Conservation (phyloP, 2,888 invertebrate species). For the Schizotus pectinicornis region DNA sequence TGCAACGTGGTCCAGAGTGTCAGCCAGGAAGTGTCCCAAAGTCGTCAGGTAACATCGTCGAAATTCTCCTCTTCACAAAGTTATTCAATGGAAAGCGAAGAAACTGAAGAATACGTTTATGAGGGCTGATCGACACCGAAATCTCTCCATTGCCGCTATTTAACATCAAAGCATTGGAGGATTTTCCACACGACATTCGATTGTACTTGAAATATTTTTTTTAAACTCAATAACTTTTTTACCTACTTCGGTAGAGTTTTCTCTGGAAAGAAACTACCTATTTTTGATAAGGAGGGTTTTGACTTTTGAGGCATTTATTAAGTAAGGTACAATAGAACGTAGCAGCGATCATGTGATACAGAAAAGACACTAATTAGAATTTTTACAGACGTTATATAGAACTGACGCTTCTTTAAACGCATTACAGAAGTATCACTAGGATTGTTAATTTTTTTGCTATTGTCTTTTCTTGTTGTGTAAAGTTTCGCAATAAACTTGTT, state of each 20-base stretch:
- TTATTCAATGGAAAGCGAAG: slow-evolving; percentile 57
- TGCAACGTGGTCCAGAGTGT: slow-evolving; percentile 48
- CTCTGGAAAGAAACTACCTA: not conserved
- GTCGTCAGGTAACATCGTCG: slow-evolving; percentile 52
- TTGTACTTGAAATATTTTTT: not conserved
- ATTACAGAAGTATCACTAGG: slow-evolving; percentile 21
- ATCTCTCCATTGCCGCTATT: not conserved
- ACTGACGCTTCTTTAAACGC: slow-evolving; percentile 48
- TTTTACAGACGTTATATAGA: slow-evolving; percentile 55
- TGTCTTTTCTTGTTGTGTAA: slow-evolving; percentile 37
- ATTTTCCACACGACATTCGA: not conserved
- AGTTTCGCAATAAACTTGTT: slow-evolving; percentile 42
- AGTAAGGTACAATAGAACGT: slow-evolving; percentile 29
- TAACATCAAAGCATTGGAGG: not conserved
- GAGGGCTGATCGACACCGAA: slow-evolving; percentile 40
- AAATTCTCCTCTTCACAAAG: slow-evolving; percentile 54
- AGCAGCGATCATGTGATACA: slow-evolving; percentile 44
- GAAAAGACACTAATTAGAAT: slow-evolving; percentile 38
- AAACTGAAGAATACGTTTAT: slow-evolving; percentile 55
- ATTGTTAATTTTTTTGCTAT: slow-evolving; percentile 32
- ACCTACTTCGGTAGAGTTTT: slow-evolving; percentile 6
- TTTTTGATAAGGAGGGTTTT: slow-evolving; percentile 32
- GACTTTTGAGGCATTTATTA: slow-evolving; percentile 45
- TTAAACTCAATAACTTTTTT: not conserved
- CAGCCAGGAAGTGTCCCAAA: slow-evolving; percentile 48